Evolutionary conservation across 2,113 vertebrate genomes (phyloP).

Genomic region (Ophthalmolycus amberensis): DNA sequence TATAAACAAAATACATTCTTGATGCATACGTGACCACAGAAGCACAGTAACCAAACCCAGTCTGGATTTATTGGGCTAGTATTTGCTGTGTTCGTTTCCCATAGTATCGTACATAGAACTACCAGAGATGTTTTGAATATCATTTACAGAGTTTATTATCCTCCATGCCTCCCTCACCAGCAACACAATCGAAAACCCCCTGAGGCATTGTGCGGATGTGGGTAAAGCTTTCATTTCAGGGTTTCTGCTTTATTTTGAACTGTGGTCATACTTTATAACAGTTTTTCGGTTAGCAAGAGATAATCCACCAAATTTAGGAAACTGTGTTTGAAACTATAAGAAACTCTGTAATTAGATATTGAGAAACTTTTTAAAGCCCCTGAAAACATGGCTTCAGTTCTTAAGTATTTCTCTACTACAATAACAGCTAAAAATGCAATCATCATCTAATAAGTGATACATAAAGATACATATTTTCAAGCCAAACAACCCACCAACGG

Average conservation of each 20-base stretch:
- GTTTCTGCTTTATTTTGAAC: neutral
- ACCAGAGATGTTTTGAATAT: too few species aligned
- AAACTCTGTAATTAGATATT: neutral
- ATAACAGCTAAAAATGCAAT: too few species aligned
- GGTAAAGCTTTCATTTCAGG: too few species aligned
- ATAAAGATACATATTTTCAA: neutral
- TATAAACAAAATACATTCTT: neutral
- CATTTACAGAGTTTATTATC: too few species aligned
- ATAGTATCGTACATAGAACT: too few species aligned
- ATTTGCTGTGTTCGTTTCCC: neutral
- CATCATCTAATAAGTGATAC: too few species aligned
- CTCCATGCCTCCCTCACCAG: too few species aligned
- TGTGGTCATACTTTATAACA: neutral
- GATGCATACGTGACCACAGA: neutral
- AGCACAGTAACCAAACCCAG: too few species aligned
- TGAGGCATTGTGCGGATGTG: neutral
- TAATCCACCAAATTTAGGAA: neutral
- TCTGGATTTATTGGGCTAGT: neutral
- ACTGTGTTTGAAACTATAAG: neutral
- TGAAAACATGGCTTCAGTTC: neutral
- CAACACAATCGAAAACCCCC: neutral
- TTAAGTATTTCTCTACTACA: neutral
- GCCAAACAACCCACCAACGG: too few species aligned
- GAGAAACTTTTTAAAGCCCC: neutral
- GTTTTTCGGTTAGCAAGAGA: neutral